Percentiles rank a stretch among this genome's conserved stretches.
phyloP scores from a whole-genome alignment of 2,113 vertebrate species.

The Aegotheles bennettii region DNA sequence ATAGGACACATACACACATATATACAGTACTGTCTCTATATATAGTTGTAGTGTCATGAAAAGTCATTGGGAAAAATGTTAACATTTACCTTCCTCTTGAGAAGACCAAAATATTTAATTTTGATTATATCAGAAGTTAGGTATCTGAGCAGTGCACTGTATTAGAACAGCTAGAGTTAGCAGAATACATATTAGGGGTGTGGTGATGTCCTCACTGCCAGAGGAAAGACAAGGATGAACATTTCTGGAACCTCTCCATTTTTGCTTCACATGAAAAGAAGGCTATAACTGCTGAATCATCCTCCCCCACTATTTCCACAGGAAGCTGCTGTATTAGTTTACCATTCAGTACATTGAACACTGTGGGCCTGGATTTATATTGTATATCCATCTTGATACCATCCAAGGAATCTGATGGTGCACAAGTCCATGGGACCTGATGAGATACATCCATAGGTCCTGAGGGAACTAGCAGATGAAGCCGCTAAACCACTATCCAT shows the following conservation, averaged over 20 bases:
- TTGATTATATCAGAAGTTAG: neutral
- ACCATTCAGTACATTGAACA: neutral
- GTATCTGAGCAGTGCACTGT: neutral
- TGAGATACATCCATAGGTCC: too few relatives aligned
- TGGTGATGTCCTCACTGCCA: neutral
- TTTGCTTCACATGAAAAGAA: neutral
- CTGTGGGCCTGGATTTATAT: neutral
- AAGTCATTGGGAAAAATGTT: neutral
- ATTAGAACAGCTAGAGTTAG: neutral
- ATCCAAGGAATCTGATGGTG: too few relatives aligned
- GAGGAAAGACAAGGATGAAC: neutral
- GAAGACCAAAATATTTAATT: neutral
- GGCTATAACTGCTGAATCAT: neutral
- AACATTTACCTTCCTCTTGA: neutral
- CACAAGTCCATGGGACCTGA: too few relatives aligned
- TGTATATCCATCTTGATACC: too few relatives aligned
- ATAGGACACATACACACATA: neutral
- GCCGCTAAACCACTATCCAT: too few relatives aligned
- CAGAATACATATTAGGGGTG: neutral
- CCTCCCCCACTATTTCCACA: neutral
- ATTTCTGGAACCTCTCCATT: neutral
- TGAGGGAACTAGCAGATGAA: too few relatives aligned
- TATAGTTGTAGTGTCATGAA: neutral
- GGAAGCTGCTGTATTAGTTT: neutral
- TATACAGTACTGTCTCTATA: neutral